Base-by-base conservation (phyloP, 2,888 invertebrate species). In the Drosophila helvetica region DNA sequence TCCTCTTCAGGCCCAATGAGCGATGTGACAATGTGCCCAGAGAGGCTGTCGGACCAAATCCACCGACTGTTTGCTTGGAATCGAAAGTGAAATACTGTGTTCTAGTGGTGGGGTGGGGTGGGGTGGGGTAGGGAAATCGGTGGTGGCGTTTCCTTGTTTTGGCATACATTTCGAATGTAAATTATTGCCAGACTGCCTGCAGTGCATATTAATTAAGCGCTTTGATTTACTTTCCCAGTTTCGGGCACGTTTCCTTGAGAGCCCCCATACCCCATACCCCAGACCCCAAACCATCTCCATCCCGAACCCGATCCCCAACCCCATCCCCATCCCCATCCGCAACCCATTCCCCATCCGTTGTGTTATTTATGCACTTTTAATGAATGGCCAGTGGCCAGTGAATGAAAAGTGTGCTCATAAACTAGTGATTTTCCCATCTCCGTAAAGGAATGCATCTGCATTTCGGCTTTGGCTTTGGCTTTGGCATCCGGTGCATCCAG, bases 171-270 rank as follows among this genome's bases (percentile, higher is more conserved):
- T 75, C 43, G 19, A 30, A 25, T 56, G 56, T 46, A 57, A 67
- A 74, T 80, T 64, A 81, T 80, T 25, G 63, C 61, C 61, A 52
- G n/a, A 15, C 69, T 22, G 53, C 51, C 45, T 63, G 52, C 68
- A 75, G 60, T 73, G 60, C 59, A 48, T 73, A 73, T 43, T 62
- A 87, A 71, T 87, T 45, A 71, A 75, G 47, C 42, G 52, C 25
- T 67, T 71, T 64, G 66, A 80, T 74, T 78, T 84, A 83, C 78
- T 74, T 54, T 19, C 46, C 80, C 56, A 54, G 51, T 48, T 30
- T 15, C 7, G 17, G 55, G 50, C 27, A 17, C 5, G 25, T 22
- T 50, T 19, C 27, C 27, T 30, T 48, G 22, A 55, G 27, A 15
- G 9, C 19, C 33, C 52, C n/a, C 19, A n/a, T 22, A n/a, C 33